phyloP scores from a whole-genome alignment of 2,113 vertebrate genomes.

The Grammomys dolichurus region DNA sequence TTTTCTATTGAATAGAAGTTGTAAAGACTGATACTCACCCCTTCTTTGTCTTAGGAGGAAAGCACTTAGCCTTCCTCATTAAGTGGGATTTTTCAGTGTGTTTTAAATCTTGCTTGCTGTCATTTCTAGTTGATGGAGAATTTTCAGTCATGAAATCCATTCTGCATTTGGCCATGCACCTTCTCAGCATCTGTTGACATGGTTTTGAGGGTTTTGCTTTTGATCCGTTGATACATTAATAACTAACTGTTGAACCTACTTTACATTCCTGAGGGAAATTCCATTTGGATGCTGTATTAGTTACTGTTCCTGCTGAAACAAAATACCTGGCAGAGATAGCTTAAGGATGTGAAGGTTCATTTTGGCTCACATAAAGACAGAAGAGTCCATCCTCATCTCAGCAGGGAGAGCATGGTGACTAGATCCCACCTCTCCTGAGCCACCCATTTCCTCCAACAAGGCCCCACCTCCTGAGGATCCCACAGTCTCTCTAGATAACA shows the following conservation, averaged over 20 bases:
- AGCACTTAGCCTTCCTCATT: not conserved
- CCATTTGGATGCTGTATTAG: not conserved
- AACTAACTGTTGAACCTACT: not conserved
- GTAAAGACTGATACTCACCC: not conserved
- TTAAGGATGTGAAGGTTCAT: not conserved
- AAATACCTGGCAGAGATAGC: not conserved
- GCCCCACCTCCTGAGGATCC: not conserved
- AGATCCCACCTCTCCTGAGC: not conserved
- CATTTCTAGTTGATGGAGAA: not conserved
- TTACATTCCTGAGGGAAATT: not conserved
- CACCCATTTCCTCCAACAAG: not conserved
- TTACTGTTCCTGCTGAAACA: not conserved
- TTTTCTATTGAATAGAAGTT: not conserved
- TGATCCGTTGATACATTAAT: not conserved
- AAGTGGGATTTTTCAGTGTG: not conserved
- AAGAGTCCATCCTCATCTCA: too few species aligned
- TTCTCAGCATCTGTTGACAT: not conserved
- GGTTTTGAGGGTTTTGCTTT: not conserved
- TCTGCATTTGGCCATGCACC: not conserved
- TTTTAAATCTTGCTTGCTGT: not conserved
- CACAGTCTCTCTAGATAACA: not conserved
- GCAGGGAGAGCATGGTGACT: not conserved
- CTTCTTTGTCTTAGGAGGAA: not conserved
- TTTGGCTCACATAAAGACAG: not conserved
- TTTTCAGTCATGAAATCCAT: not conserved